These are phyloP conservation scores for Anseranas semipalmata DNA, from an alignment of 2,113 vertebrate species.

Conservation along the genomic window DNA sequence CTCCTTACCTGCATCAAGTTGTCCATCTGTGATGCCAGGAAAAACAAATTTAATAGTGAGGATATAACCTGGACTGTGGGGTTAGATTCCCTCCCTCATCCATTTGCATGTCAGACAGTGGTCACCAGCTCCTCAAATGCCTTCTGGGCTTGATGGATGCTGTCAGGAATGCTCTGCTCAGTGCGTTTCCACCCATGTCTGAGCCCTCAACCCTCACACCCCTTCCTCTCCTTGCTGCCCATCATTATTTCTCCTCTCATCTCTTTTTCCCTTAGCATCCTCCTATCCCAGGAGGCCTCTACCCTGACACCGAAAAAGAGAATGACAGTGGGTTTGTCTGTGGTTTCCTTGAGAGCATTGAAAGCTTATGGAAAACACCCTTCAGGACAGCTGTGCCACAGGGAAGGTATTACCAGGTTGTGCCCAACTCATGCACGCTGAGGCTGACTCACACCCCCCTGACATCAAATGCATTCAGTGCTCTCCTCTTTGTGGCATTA, in stretches of 20 bases:
- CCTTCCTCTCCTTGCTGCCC: neutral
- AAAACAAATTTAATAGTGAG: neutral
- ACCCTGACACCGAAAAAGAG: neutral
- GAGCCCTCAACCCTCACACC: neutral
- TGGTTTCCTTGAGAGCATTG: neutral
- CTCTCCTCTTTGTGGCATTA: neutral
- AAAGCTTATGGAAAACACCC: neutral
- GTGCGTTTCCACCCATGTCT: neutral
- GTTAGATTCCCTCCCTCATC: neutral
- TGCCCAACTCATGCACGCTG: rapidly evolving
- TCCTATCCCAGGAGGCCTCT: neutral
- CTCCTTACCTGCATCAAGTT: neutral
- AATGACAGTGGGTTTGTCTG: neutral
- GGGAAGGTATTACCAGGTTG: neutral
- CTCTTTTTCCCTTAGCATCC: neutral
- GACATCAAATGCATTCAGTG: neutral
- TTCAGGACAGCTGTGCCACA: neutral
- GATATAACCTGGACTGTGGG: neutral
- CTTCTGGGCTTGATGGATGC: neutral
- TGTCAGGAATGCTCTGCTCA: neutral
- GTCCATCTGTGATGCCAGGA: rapidly evolving
- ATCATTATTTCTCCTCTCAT: neutral
- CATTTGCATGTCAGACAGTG: neutral
- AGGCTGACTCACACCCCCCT: neutral
- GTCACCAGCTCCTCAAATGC: neutral